Base-by-base conservation (phyloP, 2,797 vertebrate genomes). In the Myiotriccus ornatus region DNA sequence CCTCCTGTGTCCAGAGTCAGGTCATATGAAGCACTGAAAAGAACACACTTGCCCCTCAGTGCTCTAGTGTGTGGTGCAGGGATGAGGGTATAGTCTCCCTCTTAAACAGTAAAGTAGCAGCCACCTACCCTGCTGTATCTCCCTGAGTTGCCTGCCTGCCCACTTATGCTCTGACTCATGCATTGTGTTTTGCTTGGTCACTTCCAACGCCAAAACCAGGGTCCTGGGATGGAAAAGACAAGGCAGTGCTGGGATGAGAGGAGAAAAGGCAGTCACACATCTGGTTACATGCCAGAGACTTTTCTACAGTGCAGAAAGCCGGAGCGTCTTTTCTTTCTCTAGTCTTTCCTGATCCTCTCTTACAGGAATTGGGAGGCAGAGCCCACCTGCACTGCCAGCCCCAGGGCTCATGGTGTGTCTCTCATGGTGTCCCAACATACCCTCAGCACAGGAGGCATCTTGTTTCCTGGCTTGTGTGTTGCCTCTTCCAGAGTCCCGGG, bases 91-190 rank as follows among this genome's bases (percentile, higher is more conserved):
- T 2, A 37, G 18, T 35, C 32, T 68, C 37, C 46, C 49, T 19
- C 50, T n/a, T 30, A 21, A 56, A 37, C 6, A 77, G 19, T 7
- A 18, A 67, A 43, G 20, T 6, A 50, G 59, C 11, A 77, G 37
- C n/a, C 6, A 3, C 19, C n/a, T 62, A 43, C 15, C 34, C 47
- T 50, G 30, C 47, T 83, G 21, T 27, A 39, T 35, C 19, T 25
- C 22, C 12, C 12, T 0, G 0, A 5, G 19, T 0, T 63, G 27
- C 32, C 63, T 46, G 15, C 30, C 44, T 44, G 22, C 14, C 70
- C 70, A 22, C 23, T 28, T 34, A 1, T 18, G 18, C 32, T 75
- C 19, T 7, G 34, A 46, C 25, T 80, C 27, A 35, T 4, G 15
- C 6, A 0, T 8, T 10, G 13, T 21, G 10, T 43, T 73, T 84